phyloP scores from a whole-genome alignment of 2,888 invertebrate species.

The Ichneumon xanthorius region DNA sequence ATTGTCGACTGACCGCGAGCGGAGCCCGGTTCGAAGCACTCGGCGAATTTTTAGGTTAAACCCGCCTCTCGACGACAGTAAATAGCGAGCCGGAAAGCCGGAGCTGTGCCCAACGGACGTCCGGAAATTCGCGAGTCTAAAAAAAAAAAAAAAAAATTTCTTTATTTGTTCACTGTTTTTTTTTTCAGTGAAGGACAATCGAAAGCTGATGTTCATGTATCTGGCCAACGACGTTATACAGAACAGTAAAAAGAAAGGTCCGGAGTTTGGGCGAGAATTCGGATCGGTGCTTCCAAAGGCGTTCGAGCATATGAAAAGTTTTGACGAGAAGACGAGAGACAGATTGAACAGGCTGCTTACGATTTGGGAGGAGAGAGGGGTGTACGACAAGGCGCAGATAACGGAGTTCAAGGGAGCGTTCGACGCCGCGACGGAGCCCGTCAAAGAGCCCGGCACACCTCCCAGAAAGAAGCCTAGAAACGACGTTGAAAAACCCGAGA shows the following conservation, averaged over 20 bases:
- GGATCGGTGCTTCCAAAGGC: slow-evolving; percentile 92
- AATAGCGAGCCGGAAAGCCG: no score
- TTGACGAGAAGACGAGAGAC: slow-evolving; percentile 93
- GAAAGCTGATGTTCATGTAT: slow-evolving; percentile 98
- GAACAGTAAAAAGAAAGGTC: slow-evolving; percentile 98
- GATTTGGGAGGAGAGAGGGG: slow-evolving; percentile 97
- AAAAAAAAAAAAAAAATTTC: neutral
- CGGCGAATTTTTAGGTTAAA: slow-evolving; percentile 54
- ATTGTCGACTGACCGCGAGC: neutral
- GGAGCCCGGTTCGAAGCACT: slow-evolving; percentile 1
- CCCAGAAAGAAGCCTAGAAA: slow-evolving; percentile 85
- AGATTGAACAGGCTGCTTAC: slow-evolving; percentile 93
- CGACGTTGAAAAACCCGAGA: slow-evolving; percentile 79
- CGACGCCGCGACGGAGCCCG: slow-evolving; percentile 75
- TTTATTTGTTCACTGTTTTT: neutral
- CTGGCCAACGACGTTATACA: slow-evolving; percentile 99
- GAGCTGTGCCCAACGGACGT: no score
- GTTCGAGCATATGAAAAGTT: slow-evolving; percentile 92
- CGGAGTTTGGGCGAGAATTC: slow-evolving; percentile 97
- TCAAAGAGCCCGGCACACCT: slow-evolving; percentile 79
- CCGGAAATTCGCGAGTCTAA: no score
- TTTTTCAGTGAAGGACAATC: slow-evolving; percentile 92
- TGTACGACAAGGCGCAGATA: slow-evolving; percentile 93
- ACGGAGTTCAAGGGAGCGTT: slow-evolving; percentile 91
- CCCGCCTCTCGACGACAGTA: neutral